A percentile compares a stretch with the other conserved stretches of the same genome.
Conservation (phyloP, 2,888 invertebrate species). For the Oscheius sp. region DNA sequence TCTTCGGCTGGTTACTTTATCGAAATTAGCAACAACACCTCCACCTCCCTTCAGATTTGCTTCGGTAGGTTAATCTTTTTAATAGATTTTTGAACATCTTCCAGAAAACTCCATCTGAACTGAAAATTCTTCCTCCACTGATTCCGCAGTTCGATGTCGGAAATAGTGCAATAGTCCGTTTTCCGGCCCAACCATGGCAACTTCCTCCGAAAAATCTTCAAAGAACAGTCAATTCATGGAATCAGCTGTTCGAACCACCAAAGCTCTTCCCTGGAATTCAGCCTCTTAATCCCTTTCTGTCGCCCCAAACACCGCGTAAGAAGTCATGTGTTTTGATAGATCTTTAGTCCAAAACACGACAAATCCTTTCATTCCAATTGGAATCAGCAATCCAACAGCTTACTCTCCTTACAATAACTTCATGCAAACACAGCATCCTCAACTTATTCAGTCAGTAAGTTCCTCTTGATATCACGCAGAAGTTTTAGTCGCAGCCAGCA, state of each 20-base stretch:
- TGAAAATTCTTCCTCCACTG: background rate
- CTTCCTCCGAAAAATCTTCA: conserved; percentile 47
- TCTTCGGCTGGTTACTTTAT: conserved; percentile 39
- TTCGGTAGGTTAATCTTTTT: conserved; percentile 28
- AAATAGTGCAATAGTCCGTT: conserved; percentile 42
- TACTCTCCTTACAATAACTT: background rate
- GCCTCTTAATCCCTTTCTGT: conserved; percentile 2
- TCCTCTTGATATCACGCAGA: no score
- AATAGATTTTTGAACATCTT: no score
- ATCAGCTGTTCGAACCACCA: conserved; percentile 20
- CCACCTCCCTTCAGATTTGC: conserved; percentile 47
- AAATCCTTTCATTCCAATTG: conserved; percentile 31
- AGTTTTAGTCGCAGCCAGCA: no score
- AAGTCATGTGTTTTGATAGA: no score
- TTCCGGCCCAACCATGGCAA: conserved; percentile 64
- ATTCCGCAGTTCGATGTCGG: conserved; percentile 1
- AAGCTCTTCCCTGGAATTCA: conserved; percentile 9
- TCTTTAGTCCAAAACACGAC: background rate
- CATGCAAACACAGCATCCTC: no score
- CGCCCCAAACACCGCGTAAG: no score
- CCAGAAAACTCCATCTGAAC: background rate
- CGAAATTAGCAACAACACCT: conserved; percentile 34
- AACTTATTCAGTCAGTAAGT: background rate
- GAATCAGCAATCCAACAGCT: conserved; percentile 21
- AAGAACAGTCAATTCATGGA: conserved; percentile 3